Percentiles rank a stretch among this genome's conserved stretches.
Evolutionary conservation across 2,113 vertebrate genomes (phyloP).

Genomic region (Carassius gibelio): DNA sequence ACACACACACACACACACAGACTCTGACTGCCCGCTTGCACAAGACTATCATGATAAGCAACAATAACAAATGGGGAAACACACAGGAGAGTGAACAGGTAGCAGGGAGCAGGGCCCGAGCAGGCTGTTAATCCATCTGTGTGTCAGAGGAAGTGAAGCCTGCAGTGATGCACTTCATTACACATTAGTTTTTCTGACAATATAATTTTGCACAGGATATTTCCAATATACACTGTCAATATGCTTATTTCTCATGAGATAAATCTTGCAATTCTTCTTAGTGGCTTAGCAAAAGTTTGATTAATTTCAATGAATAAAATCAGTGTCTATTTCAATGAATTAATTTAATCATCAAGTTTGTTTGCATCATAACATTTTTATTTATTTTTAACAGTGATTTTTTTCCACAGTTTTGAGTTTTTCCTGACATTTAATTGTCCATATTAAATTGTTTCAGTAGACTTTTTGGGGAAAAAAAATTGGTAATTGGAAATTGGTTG

Average conservation of each 20-base stretch:
- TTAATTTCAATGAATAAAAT: not conserved
- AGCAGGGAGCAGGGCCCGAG: constrained; percentile 52
- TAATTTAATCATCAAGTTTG: not conserved
- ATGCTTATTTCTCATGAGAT: no score
- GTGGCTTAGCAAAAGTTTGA: not conserved
- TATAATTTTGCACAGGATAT: not conserved
- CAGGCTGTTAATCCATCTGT: constrained; percentile 53
- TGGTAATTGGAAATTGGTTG: no score
- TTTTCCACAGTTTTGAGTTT: no score
- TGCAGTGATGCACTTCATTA: constrained; percentile 53
- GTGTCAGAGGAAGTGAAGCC: constrained; percentile 43
- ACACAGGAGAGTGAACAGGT: constrained; percentile 50
- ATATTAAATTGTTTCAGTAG: no score
- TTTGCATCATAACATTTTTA: not conserved
- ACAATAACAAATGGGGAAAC: constrained; percentile 51
- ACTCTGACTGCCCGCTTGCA: not conserved
- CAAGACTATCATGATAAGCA: constrained; percentile 32
- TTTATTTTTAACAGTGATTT: no score
- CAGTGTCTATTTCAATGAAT: not conserved
- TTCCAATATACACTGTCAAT: not conserved
- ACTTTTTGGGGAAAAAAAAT: no score
- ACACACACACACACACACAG: constrained; percentile 3
- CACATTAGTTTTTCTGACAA: constrained; percentile 19
- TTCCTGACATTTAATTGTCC: no score
- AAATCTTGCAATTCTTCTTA: not conserved